These are phyloP conservation scores for Oryctes rhinoceros DNA, from an alignment of 1,140 invertebrate genomes.

Conservation along the genomic window DNA sequence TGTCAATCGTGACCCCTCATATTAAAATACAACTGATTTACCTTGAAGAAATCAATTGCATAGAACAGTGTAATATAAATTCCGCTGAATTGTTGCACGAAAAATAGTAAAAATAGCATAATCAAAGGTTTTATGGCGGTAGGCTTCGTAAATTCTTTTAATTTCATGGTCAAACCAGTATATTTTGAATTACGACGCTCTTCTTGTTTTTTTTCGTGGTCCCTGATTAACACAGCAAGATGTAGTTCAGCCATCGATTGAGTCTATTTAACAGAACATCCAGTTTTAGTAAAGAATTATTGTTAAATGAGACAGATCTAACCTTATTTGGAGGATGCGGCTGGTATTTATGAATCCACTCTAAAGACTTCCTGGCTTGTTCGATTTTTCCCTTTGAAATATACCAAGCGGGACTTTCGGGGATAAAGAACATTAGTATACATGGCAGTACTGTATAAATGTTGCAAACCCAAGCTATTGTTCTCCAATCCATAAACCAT, in stretches of 20 bases:
- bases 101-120: slow-evolving; percentile 65
- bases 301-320: not conserved
- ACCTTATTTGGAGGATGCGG: slow-evolving; percentile 49
- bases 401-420: slow-evolving; percentile 73
- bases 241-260: slow-evolving; percentile 53
- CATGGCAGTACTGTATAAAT: slow-evolving; percentile 65
- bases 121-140: slow-evolving; percentile 68
- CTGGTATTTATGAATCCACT: slow-evolving; percentile 59
- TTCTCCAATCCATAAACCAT: slow-evolving; percentile 65
- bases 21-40: slow-evolving; percentile 48
- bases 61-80: slow-evolving; percentile 75
- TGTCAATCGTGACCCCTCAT: not conserved
- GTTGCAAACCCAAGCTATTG: slow-evolving; percentile 65
- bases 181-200: slow-evolving; percentile 55
- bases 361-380: slow-evolving; percentile 64
- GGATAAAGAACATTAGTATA: slow-evolving; percentile 66
- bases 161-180: slow-evolving; percentile 49
- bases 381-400: slow-evolving; percentile 64
- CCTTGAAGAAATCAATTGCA: slow-evolving; percentile 68
- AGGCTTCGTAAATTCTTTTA: slow-evolving; percentile 62
- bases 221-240: slow-evolving; percentile 57
- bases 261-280: not conserved
- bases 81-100: slow-evolving; percentile 69
- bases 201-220: slow-evolving; percentile 60
- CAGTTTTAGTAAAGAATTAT: not conserved